Percentiles rank a stretch among this genome's conserved stretches.
These are phyloP conservation scores for Drosophila prosaltans DNA, from an alignment of 1,140 invertebrate genomes.

Conservation along the genomic window DNA sequence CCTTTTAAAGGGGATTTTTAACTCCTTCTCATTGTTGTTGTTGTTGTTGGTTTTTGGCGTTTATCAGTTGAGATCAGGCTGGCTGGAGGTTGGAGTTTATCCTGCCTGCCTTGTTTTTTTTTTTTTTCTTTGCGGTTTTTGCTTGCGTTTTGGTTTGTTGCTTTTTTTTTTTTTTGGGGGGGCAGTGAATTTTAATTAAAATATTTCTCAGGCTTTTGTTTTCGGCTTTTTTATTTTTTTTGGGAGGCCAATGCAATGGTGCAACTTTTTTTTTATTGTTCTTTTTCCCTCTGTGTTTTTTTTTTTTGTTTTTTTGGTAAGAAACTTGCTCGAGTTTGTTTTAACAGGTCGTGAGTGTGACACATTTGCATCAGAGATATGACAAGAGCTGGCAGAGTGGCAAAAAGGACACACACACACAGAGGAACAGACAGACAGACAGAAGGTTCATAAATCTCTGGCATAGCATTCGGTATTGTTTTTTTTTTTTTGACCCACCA, in stretches of 20 bases:
- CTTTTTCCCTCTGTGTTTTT: conserved; percentile 24
- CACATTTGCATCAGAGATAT: conserved; percentile 80
- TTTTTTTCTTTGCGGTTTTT: conserved; percentile 56
- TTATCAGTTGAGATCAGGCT: conserved; percentile 79
- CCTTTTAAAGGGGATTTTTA: conserved; percentile 33
- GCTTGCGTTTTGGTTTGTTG: conserved; percentile 32
- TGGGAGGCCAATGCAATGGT: conserved; percentile 9
- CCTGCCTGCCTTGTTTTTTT: conserved; percentile 55
- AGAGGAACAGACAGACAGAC: background rate
- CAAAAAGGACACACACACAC: conserved; percentile 54
- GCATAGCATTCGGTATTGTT: conserved; percentile 15
- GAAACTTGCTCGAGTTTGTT: conserved; percentile 19
- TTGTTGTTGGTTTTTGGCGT: conserved; percentile 73
- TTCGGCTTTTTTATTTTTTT: conserved; percentile 20
- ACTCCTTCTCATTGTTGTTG: conserved; percentile 10
- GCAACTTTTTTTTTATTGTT: conserved; percentile 35
- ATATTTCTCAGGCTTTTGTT: conserved; percentile 78
- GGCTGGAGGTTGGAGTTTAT: conserved; percentile 57
- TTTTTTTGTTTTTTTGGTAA: conserved; percentile 18
- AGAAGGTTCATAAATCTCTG: conserved; percentile 63
- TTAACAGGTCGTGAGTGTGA: conserved; percentile 68
- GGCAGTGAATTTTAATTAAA: conserved; percentile 80
- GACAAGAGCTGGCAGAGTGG: conserved; percentile 44
- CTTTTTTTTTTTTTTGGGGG: conserved; percentile 41
- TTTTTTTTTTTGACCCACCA: conserved; percentile 20